Evolutionary conservation across 1,140 invertebrate species (phyloP), one percentile per base, ranked within the genome.

Genomic region (Trichonephila clavipes): DNA sequence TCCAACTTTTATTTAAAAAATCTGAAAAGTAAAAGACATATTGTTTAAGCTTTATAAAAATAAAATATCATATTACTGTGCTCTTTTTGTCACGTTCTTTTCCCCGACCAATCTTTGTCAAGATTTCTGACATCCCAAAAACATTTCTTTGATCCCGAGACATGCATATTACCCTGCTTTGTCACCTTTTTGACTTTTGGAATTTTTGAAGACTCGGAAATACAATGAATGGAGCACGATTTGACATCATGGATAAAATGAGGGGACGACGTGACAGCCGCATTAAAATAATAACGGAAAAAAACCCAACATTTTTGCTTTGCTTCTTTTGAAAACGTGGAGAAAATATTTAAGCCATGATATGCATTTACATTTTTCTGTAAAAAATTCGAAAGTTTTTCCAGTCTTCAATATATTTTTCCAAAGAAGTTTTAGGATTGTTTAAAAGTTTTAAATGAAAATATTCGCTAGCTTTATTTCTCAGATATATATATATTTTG

Each of bases 81-180:
- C n/a, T 24, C 51, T 51, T 28, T 72, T 28, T 72, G 28, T 72
- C 69, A 28, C 69, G 34, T n/a, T n/a, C n/a, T 24, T 34, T 72
- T 14, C 28, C 10, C 69, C 10, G 1, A 24, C 24, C 69, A 72
- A 72, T 72, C 28, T n/a, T n/a, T n/a, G n/a, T n/a, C 28, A 34
- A 14, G 69, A 72, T 34, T 72, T 72, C 16, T 72, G 69, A 72
- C 69, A 72, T 14, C 69, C 69, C 28, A 14, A 72, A 72, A 72
- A 72, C 24, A 72, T 72, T 72, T 72, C 69, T 72, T 72, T 72
- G 69, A 72, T 72, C 69, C 69, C 28, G 28, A 72, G 28, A 72
- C 69, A 72, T 72, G 69, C 69, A 72, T 72, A 72, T 72, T 72
- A 72, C 69, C 69, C 69, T 72, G 69, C 69, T 72, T 72, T 72